phyloP scores from a whole-genome alignment of 2,888 invertebrate genomes.

The Dicroscelio sp. region DNA sequence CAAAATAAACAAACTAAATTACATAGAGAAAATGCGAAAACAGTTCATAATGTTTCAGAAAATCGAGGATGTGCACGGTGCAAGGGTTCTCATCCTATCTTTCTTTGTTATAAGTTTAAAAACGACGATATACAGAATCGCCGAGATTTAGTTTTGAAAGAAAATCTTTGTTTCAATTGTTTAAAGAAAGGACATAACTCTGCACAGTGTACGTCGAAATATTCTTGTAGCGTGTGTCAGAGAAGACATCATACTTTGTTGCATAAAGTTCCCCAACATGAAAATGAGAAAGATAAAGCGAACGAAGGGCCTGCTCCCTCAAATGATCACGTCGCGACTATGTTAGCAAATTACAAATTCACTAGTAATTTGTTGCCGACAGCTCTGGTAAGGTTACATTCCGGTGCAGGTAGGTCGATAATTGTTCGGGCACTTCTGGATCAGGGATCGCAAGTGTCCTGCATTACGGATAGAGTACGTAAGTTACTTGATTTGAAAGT shows the following conservation, averaged over 20 bases:
- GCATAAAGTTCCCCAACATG: not conserved
- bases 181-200: conserved; percentile 18
- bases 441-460: conserved; percentile 37
- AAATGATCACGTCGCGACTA: not conserved
- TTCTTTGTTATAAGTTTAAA: too few species aligned
- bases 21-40: too few species aligned
- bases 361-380: conserved; percentile 21
- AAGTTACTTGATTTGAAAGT: not conserved
- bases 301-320: too few species aligned
- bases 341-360: too few species aligned
- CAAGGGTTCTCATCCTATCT: too few species aligned
- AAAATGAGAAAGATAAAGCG: not conserved
- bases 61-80: too few species aligned
- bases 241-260: conserved; percentile 23
- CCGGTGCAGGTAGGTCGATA: not conserved
- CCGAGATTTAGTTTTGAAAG: too few species aligned
- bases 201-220: not conserved
- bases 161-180: conserved; percentile 29
- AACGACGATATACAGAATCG: too few species aligned
- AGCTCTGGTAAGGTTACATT: not conserved
- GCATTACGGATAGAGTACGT: not conserved
- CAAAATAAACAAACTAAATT: too few species aligned
- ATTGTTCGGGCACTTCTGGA: conserved; percentile 37
- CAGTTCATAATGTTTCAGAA: too few species aligned
- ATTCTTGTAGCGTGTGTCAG: not conserved